Base-by-base conservation (phyloP, 2,797 vertebrate genomes). In the Poeciliopsis paucimaculata region DNA sequence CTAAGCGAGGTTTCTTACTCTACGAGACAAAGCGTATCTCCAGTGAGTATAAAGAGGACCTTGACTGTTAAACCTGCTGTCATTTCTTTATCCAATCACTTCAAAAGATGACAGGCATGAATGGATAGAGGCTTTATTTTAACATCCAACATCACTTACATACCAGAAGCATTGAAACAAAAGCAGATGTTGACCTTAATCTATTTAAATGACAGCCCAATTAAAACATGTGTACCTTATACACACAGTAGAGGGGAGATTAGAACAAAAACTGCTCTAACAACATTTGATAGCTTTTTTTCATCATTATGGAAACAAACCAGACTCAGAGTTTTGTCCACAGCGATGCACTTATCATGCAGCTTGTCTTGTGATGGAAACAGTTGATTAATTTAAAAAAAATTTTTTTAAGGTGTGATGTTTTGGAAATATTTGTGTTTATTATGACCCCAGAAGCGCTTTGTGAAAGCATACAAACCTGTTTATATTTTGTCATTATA, bases 1-100 rank as follows among this genome's bases (percentile, higher is more conserved):
- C 85, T 95, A 16, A 90, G 93, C 77, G 95, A 96, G n/a, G 89
- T 94, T 26, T 92, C 94, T 12, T 95, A 94, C 84, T 93, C 95
- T 55, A 92, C 93, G 4, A 90, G 93, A 78, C 94, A 95, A 74
- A 95, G 92, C 23, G 90, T 95, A 11, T 96, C 96, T 79, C 96
- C 96, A 71, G 96, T 96, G 91, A 95, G 96, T 95, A 89, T 62
- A 80, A 85, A 68, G 57, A 68, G 4, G 43, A 81, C 84, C 73
- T 85, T 62, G 75, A 72, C 83, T 68, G 70, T 86, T 88, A 53
- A 70, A 86, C 79, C 81, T 80, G 77, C 73, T 23, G 20, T 77
- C 73, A 79, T 49, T 23, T 2, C 64, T 55, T 60, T 73, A 18
- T 57, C 60, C 55, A 62, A 72, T 43, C 89, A 87, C 84, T 87